Evolutionary conservation across 1,140 invertebrate species (phyloP), one percentile per base, ranked within the genome.

Genomic region (Vollenhovia emeryi): DNA sequence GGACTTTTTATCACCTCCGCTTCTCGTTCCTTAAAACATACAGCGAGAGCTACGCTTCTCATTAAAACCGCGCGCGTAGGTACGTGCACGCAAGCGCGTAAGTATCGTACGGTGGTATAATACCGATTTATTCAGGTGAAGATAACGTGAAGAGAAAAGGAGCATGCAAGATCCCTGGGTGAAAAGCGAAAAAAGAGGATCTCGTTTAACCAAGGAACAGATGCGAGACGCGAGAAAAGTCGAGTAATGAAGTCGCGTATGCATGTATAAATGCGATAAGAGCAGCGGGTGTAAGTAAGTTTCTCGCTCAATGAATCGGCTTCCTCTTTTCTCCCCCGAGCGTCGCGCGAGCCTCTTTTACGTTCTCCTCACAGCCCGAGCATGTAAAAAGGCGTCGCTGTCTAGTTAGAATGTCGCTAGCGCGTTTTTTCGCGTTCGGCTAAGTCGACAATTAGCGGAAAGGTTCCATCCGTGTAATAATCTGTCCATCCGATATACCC

Each of bases 361-460:
- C 57, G 15, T 6, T 40, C 45, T 40, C 48, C 50, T 60, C 24
- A 74, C 50, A 33, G 15, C 27, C 33, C 7, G n/a, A 18, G 27
- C 5, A 3, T 18, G 8, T n/a, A 18, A 73, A 50, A 52, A 33
- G n/a, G 4, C 13, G 6, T 21, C 6, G n/a, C 8, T 15, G 40
- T 52, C 64, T 69, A 43, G 18, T 6, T n/a, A 13, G 24, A 33
- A 11, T 18, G 13, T 71, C 52, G 21, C 43, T 74, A 62, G 86
- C 33, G 43, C 55, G 43, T 50, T 71, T 30, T 73, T 21, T 30
- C 6, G 27, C 43, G 43, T 66, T 45, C 2, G 27, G 15, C 21
- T 36, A 82, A 73, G 24, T 36, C 18, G 83, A 85, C 86, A 89
- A 89, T 85, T 86, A 87, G 55, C 62, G 6, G 13, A 36, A n/a